Conservation (phyloP, 2,888 invertebrate genomes). For the Crossocerus cetratus region DNA sequence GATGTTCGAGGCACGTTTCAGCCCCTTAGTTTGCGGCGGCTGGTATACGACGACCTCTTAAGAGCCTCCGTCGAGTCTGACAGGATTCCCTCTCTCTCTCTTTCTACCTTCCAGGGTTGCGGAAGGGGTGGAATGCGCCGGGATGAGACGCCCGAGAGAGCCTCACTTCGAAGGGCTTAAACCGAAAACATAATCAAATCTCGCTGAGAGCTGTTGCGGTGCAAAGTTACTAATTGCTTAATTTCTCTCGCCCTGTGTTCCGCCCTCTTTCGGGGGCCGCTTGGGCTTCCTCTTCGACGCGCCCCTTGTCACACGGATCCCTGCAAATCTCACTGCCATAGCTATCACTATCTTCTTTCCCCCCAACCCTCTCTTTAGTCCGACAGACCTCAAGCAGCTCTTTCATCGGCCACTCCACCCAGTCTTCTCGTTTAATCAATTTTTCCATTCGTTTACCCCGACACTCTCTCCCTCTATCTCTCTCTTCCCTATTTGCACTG, state of each 20-base stretch:
- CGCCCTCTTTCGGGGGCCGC: slow-evolving; percentile 21
- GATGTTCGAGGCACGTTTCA: slow-evolving; percentile 53
- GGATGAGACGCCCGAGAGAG: slow-evolving; percentile 18
- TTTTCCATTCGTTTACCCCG: no score
- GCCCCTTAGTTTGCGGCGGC: slow-evolving; percentile 49
- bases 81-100: slow-evolving; percentile 22
- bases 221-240: slow-evolving; percentile 77
- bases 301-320: no score
- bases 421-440: no score
- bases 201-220: slow-evolving; percentile 73
- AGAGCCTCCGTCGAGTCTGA: slow-evolving; percentile 42
- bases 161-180: slow-evolving; percentile 67
- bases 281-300: slow-evolving; percentile 14
- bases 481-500: no score
- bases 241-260: slow-evolving; percentile 71
- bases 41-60: slow-evolving; percentile 54
- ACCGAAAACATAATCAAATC: slow-evolving; percentile 77
- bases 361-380: no score
- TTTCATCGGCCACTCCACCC: no score
- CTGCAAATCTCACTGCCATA: no score
- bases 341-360: no score
- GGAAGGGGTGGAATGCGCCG: slow-evolving; percentile 17
- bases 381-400: no score
- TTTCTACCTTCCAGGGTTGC: neutral
- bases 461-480: no score